Base-by-base conservation (phyloP, 2,113 vertebrate genomes). In the Caranx melampygus region DNA sequence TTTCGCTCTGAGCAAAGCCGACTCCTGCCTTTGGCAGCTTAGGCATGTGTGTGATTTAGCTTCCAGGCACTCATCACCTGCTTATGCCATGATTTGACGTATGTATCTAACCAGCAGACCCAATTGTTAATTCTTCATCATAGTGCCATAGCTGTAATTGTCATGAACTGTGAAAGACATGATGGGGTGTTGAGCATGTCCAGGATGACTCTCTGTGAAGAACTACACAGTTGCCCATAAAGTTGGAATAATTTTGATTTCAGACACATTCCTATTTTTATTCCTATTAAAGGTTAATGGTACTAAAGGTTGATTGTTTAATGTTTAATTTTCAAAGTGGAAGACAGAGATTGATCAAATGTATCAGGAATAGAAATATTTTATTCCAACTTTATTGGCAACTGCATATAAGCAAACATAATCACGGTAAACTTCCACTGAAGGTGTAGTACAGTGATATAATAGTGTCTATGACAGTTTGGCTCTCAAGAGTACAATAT, bases 131-230 rank as follows among this genome's bases (percentile, higher is more conserved):
- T 57, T 51, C 67, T 66, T 74, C 75, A 62, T 81, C 72, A 67
- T 69, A 74, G 80, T 83, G 66, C 49, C 61, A 80, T 76, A 82
- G 87, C 86, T 89, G 85, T 71, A 81, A 67, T 66, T 66, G 33
- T 61, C 78, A 85, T 87, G 64, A 82, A 33, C 75, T 83, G 71
- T 70, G 79, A 79, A 81, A 83, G 77, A 45, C 85, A 71, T 11
- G 1, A 70, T 68, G 62, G 82, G 81, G 85, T 69, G 66, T 52
- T 34, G 54, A 21, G 31, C 44, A 62, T 1, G 59, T 76, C 54
- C 20, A 21, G 42, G 58, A 35, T 72, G 51, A 69, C 54, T 69
- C 2, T 1, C 60, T 65, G 21, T 52, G 20, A 72, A n/a, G 13
- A 62, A 45, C 61, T 87, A 26, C 26, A 26, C 26, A 26, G 26